Evolutionary conservation across 2,888 invertebrate genomes (phyloP), one percentile per base, ranked within the genome.

Genomic region (Leptopilina drosophilae): DNA sequence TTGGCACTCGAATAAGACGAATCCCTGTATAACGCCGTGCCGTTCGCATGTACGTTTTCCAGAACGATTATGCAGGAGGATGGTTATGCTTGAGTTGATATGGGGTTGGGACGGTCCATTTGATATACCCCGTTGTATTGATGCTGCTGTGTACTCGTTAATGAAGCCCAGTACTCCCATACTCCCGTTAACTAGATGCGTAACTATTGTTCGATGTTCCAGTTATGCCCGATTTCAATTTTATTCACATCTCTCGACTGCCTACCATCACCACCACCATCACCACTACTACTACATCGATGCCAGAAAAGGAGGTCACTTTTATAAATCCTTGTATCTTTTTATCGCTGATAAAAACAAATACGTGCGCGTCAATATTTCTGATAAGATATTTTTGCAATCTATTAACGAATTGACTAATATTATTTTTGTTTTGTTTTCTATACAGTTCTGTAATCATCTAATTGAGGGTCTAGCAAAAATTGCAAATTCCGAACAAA

Each of bases 151-250:
- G 33, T 56, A 53, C 53, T 53, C 33, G 33, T 49, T 49, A 49
- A 73, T 73, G 56, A 14, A 14, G n/a, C 73, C 20, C 8, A 53
- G 42, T 42, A 42, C 42, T 12, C 26, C 40, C 42, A 42, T 40
- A 33, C 33, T 73, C 56, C 40, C 56, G 40, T 73, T 53, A 40
- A 73, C 53, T 53, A 69, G 14, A 56, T 9, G 33, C 26, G 53
- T 14, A 53, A 73, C 56, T 56, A 73, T 73, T 73, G 73, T 73
- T 73, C 33, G 4, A 15, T 9, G 73, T 40, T 56, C 73, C 53
- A 73, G 56, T 73, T 73, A 33, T 56, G 33, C n/a, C 33, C 15
- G 9, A 56, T 59, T 53, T 33, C 26, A 73, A 33, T 11, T 14
- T 33, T 73, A 53, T 73, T 33, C 8, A 73, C 33, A 33, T 59